phyloP scores from a whole-genome alignment of 2,797 vertebrate genomes.

The Nothura maculosa region DNA sequence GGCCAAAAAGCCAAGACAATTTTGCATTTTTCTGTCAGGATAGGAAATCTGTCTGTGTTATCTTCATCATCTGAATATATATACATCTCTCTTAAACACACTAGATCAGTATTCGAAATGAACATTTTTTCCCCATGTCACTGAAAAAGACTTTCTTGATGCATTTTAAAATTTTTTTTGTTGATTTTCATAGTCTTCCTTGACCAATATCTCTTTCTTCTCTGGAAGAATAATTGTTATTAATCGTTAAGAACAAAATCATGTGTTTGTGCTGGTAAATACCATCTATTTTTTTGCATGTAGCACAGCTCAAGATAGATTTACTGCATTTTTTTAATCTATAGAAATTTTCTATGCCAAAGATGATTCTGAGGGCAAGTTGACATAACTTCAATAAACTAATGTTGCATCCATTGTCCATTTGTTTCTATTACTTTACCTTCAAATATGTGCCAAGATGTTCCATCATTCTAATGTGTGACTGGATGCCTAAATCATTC shows the following conservation, averaged over 20 bases:
- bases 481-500: conserved; percentile 46
- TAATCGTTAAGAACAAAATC: background rate
- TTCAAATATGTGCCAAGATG: background rate
- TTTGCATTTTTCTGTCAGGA: background rate
- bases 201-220: background rate
- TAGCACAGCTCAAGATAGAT: background rate
- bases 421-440: conserved; percentile 26
- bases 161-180: background rate
- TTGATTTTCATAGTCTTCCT: background rate
- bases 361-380: background rate
- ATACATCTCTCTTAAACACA: background rate
- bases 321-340: background rate
- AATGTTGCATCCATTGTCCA: conserved; percentile 17
- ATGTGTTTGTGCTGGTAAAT: background rate
- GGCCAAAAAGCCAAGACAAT: background rate
- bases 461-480: conserved; percentile 21
- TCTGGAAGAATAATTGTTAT: background rate
- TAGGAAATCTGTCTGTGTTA: background rate
- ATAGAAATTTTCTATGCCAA: background rate
- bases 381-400: conserved; percentile 10
- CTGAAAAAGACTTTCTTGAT: background rate
- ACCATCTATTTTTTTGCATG: background rate
- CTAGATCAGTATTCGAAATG: background rate
- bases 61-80: background rate
- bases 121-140: background rate